A percentile compares a stretch with the other conserved stretches of the same genome.
These are phyloP conservation scores for Archaeoteleia sp. DNA, from an alignment of 2,888 invertebrate species.

Conservation along the genomic window DNA sequence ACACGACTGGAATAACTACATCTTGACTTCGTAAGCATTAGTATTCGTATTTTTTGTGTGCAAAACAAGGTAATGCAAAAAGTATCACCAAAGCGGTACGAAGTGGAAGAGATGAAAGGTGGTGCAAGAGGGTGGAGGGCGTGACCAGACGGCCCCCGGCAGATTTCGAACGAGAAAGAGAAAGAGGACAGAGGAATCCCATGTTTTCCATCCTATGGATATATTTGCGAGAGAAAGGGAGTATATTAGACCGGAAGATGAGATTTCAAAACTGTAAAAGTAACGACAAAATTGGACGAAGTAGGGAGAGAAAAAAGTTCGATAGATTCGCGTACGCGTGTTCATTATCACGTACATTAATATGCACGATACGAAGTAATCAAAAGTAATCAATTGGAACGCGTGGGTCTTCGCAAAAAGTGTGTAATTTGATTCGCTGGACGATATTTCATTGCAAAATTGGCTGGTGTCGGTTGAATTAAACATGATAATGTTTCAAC, in stretches of 20 bases:
- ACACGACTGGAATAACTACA: constrained; percentile 22
- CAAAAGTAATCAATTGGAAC: too few relatives aligned
- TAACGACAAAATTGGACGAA: constrained; percentile 31
- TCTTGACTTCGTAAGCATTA: constrained; percentile 66
- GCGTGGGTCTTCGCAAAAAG: too few relatives aligned
- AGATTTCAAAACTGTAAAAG: constrained; percentile 34
- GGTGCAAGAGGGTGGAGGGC: constrained; percentile 64
- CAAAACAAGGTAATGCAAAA: constrained; percentile 73
- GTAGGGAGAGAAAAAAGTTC: constrained; percentile 24
- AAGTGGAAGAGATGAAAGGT: constrained; percentile 59
- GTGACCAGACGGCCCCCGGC: constrained; percentile 69
- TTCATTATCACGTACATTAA: too few relatives aligned
- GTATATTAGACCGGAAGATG: constrained; percentile 36
- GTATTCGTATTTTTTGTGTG: constrained; percentile 62
- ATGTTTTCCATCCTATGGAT: constrained; percentile 24
- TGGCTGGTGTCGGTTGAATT: too few relatives aligned
- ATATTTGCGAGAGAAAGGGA: constrained; percentile 27
- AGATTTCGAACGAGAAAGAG: constrained; percentile 68
- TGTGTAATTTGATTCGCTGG: too few relatives aligned
- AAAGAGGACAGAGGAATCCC: constrained; percentile 57
- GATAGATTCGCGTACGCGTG: too few relatives aligned
- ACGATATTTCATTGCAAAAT: too few relatives aligned
- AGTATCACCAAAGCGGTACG: constrained; percentile 60
- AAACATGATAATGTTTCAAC: too few relatives aligned
- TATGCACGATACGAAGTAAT: too few relatives aligned